Evolutionary conservation across 2,113 vertebrate species (phyloP).

Genomic region (Protomyctophum bolini): DNA sequence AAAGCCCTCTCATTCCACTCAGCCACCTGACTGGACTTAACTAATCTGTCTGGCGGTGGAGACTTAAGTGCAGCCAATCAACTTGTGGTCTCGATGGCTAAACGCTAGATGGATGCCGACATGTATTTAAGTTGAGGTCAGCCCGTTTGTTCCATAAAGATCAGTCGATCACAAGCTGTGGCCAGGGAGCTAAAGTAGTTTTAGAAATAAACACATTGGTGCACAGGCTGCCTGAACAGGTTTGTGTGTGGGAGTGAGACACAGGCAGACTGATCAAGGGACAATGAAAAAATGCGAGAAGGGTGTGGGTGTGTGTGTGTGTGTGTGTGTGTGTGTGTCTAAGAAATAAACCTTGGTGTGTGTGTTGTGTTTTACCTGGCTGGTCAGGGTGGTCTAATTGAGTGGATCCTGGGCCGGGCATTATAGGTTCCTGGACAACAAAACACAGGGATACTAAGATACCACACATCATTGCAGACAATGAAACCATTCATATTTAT

Average conservation of each 20-base stretch:
- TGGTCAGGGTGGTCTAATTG: constrained; percentile 83
- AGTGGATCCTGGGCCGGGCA: constrained; percentile 79
- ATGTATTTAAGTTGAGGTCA: not conserved
- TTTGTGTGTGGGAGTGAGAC: not conserved
- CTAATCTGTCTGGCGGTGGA: constrained; percentile 18
- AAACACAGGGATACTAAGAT: constrained; percentile 5
- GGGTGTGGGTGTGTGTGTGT: not conserved
- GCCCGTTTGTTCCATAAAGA: not conserved
- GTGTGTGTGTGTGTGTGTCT: constrained; percentile 2
- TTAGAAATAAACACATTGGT: too few species aligned
- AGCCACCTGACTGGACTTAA: constrained; percentile 49
- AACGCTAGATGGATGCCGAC: not conserved
- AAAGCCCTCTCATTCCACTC: constrained; percentile 41
- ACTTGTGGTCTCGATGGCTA: not conserved
- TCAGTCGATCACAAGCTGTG: not conserved
- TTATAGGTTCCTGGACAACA: constrained; percentile 85
- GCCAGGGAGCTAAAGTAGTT: not conserved
- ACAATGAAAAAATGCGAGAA: not conserved
- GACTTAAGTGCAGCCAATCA: constrained; percentile 26
- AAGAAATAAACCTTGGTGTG: not conserved
- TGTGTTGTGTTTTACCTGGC: constrained; percentile 77
- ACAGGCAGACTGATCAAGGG: not conserved
- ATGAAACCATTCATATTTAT: too few species aligned
- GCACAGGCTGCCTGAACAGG: too few species aligned
- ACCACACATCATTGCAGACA: not conserved